Percentiles rank a stretch among this genome's conserved stretches.
Evolutionary conservation across 2,797 vertebrate genomes (phyloP).

Genomic region (Pantherophis alleghaniensis): DNA sequence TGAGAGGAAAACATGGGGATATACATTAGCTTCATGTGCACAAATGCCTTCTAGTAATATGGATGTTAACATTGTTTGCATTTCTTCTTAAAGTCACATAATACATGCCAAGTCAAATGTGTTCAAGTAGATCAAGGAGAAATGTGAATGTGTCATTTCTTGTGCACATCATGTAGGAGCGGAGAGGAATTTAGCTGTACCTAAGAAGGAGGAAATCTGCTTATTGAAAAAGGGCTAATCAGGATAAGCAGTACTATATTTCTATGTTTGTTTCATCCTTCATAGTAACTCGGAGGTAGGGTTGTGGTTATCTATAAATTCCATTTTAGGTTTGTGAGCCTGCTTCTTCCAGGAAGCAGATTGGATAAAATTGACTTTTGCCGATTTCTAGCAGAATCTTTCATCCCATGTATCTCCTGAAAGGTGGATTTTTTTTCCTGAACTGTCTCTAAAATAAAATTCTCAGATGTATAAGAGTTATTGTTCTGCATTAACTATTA

Average conservation of each 20-base stretch:
- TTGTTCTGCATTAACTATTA: not conserved
- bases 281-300: not conserved
- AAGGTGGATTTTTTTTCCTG: not conserved
- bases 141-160: not conserved
- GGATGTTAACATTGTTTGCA: not conserved
- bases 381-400: not conserved
- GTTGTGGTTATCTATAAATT: not conserved
- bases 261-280: not conserved
- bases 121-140: not conserved
- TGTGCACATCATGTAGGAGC: not conserved
- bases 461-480: not conserved
- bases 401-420: not conserved
- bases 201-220: too few relatives aligned
- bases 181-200: not conserved
- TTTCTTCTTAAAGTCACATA: not conserved
- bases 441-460: not conserved
- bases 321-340: not conserved
- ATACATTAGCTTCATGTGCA: not conserved
- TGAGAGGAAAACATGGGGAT: not conserved
- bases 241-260: not conserved
- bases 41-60: not conserved
- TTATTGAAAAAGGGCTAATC: not conserved
- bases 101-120: not conserved
- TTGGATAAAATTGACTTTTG: not conserved
- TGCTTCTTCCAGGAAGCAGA: not conserved